Conservation (phyloP, 2,113 vertebrate species). For the Megaptera novaeangliae region DNA sequence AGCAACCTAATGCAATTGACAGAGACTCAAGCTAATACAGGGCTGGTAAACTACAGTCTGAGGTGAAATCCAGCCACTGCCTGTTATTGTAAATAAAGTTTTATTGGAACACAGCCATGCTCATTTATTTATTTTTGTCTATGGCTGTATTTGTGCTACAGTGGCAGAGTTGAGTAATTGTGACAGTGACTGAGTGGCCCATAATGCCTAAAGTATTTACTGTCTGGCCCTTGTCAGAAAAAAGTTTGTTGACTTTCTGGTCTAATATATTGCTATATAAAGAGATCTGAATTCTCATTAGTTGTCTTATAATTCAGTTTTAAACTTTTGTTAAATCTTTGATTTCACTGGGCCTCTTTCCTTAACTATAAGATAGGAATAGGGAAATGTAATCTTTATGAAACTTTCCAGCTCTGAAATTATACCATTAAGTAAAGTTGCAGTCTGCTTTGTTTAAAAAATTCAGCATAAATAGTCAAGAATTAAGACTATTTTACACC, state of each 20-base stretch:
- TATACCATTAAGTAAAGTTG: neutral
- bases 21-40: neutral
- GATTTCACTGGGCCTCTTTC: neutral
- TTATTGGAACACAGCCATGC: neutral
- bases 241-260: neutral
- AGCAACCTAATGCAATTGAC: neutral
- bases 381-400: neutral
- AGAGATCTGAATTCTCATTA: neutral
- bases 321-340: neutral
- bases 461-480: neutral
- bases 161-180: neutral
- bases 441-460: neutral
- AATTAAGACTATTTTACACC: neutral
- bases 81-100: neutral
- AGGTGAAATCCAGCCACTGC: neutral
- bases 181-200: neutral
- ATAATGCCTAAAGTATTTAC: neutral
- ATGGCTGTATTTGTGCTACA: neutral
- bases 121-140: neutral
- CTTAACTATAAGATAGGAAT: neutral
- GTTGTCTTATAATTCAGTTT: neutral
- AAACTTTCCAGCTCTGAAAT: slow-evolving; percentile 12
- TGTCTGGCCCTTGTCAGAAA: neutral
- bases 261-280: neutral
- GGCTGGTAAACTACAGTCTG: neutral